A percentile compares a stretch with the other conserved stretches of the same genome.
phyloP scores from a whole-genome alignment of 2,888 invertebrate genomes.

The Mellilla xanthometata region DNA sequence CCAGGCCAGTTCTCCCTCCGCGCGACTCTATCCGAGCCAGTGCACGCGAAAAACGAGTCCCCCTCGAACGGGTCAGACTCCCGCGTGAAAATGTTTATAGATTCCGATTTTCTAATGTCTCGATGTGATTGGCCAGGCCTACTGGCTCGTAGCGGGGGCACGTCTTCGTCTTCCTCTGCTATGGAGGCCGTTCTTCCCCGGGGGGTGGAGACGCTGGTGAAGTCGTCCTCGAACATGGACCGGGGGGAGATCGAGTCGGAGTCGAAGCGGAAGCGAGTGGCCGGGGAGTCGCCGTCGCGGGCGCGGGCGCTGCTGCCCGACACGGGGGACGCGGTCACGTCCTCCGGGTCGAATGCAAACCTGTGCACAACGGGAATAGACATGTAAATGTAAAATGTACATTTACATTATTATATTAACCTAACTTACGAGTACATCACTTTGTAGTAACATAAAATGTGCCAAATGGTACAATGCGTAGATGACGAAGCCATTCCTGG shows the following conservation, averaged over 20 bases:
- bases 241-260: slow-evolving; percentile 72
- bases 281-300: slow-evolving; percentile 56
- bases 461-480: too few species aligned
- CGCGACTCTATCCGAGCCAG: slow-evolving; percentile 72
- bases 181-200: slow-evolving; percentile 69
- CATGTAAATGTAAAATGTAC: too few species aligned
- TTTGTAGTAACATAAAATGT: too few species aligned
- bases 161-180: slow-evolving; percentile 74
- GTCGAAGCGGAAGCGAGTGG: slow-evolving; percentile 68
- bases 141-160: slow-evolving; percentile 62
- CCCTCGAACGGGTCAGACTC: slow-evolving; percentile 95
- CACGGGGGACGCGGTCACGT: slow-evolving; percentile 59
- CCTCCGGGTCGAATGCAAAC: slow-evolving; percentile 69
- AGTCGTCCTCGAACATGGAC: slow-evolving; percentile 87
- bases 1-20: slow-evolving; percentile 77
- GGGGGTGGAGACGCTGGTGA: slow-evolving; percentile 74
- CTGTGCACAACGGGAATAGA: slow-evolving; percentile 43
- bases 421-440: too few species aligned
- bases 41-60: slow-evolving; percentile 90
- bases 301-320: slow-evolving; percentile 59
- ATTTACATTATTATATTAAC: too few species aligned
- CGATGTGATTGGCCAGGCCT: slow-evolving; percentile 70
- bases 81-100: slow-evolving; percentile 93
- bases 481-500: too few species aligned
- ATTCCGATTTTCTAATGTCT: slow-evolving; percentile 93